Evolutionary conservation across 2,888 invertebrate genomes (phyloP).

Genomic region (Drosophila austrosaltans): DNA sequence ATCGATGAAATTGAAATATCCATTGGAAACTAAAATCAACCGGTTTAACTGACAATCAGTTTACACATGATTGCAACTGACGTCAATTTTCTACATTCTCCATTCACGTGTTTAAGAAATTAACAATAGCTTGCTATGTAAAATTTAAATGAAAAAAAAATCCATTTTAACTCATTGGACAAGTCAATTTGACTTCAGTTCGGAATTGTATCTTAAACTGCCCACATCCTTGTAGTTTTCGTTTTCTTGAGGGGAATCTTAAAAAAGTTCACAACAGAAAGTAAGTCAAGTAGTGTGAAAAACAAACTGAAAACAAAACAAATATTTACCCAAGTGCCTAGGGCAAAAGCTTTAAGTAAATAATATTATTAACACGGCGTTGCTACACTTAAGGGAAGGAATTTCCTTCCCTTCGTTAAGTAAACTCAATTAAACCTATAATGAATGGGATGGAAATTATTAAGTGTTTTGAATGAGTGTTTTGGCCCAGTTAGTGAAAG

Average conservation of each 20-base stretch:
- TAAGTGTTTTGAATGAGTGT: background rate
- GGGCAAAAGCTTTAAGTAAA: slow-evolving; percentile 36
- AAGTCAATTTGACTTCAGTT: background rate
- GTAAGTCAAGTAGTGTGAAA: slow-evolving; percentile 11
- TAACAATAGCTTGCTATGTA: slow-evolving; percentile 42
- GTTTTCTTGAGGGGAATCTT: too few species aligned
- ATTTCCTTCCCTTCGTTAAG: background rate
- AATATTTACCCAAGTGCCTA: slow-evolving; percentile 34
- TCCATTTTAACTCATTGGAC: background rate
- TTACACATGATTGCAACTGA: slow-evolving; percentile 31
- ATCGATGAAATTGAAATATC: slow-evolving; percentile 2
- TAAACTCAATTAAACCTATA: slow-evolving; percentile 19
- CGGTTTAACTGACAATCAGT: slow-evolving; percentile 9
- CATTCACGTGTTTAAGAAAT: slow-evolving; percentile 48
- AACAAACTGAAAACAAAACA: slow-evolving; percentile 14
- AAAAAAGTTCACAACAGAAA: background rate
- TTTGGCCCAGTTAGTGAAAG: slow-evolving; percentile 38
- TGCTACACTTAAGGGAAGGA: slow-evolving; percentile 29
- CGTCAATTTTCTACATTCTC: slow-evolving; percentile 27
- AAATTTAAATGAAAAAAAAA: background rate
- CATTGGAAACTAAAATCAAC: background rate
- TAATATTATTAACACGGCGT: slow-evolving; percentile 36
- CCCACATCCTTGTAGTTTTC: background rate
- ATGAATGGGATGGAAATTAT: slow-evolving; percentile 9
- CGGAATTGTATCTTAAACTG: background rate